These are phyloP conservation scores for Phyllostomus discolor DNA, from an alignment of 2,113 vertebrate genomes.

Conservation along the genomic window DNA sequence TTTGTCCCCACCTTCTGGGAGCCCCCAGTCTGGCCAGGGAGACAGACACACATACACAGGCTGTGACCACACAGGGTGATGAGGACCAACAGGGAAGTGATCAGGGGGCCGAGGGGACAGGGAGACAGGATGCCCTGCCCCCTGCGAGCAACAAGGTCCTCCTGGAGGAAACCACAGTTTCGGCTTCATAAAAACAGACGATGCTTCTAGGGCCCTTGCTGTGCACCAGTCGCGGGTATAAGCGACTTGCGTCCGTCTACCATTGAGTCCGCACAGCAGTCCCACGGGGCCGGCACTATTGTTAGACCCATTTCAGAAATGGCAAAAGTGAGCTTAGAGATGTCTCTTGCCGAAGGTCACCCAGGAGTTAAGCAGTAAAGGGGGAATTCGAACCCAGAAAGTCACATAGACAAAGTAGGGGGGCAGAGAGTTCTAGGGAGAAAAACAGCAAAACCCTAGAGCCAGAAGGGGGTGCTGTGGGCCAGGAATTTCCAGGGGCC, in stretches of 20 bases:
- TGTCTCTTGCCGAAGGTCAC: background rate
- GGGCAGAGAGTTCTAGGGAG: background rate
- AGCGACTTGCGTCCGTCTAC: background rate
- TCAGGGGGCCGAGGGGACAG: background rate
- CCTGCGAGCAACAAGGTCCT: background rate
- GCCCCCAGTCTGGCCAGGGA: background rate
- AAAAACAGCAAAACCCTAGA: background rate
- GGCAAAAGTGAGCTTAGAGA: background rate
- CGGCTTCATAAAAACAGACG: background rate
- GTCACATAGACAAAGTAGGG: background rate
- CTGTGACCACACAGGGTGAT: background rate
- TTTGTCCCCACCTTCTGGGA: background rate
- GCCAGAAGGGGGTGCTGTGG: background rate
- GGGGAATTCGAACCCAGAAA: background rate
- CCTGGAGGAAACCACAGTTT: background rate
- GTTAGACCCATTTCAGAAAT: background rate
- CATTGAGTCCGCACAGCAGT: background rate
- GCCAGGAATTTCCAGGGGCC: background rate
- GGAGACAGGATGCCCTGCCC: too few species aligned
- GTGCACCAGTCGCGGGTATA: too few species aligned
- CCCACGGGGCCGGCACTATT: background rate
- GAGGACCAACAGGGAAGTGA: background rate
- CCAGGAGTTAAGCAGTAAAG: background rate
- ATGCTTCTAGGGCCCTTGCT: background rate
- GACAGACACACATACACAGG: background rate